phyloP scores from a whole-genome alignment of 2,113 vertebrate genomes.

The Nothobranchius kuhntae region DNA sequence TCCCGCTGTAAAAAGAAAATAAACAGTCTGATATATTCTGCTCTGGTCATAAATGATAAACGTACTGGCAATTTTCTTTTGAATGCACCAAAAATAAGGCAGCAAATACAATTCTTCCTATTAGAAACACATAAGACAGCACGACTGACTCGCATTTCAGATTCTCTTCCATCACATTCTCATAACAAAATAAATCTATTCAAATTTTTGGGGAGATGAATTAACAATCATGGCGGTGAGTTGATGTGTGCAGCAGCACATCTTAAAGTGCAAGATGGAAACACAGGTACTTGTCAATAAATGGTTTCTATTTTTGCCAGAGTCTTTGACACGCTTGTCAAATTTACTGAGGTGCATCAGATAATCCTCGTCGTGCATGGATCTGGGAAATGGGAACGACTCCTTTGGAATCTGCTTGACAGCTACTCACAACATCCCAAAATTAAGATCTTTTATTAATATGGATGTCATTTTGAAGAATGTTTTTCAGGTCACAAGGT shows the following conservation, averaged over 20 bases:
- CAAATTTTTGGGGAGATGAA: conserved; percentile 27
- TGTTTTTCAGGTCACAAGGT: too few species aligned
- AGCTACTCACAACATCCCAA: background rate
- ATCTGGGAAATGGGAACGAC: conserved; percentile 18
- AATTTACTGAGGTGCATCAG: conserved; percentile 40
- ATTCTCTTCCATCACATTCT: conserved; percentile 29
- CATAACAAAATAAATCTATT: conserved; percentile 65
- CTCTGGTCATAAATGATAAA: conserved; percentile 48
- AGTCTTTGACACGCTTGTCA: conserved; percentile 44
- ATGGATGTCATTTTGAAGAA: too few species aligned
- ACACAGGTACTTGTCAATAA: conserved; percentile 44
- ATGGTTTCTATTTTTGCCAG: conserved; percentile 1
- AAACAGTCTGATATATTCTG: conserved; percentile 54
- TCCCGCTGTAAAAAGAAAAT: conserved; percentile 60
- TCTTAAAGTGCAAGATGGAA: conserved; percentile 74
- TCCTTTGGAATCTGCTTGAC: conserved; percentile 1
- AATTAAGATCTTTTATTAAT: too few species aligned
- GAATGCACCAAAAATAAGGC: conserved; percentile 61
- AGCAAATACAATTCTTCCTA: conserved; percentile 61
- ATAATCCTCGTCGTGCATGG: conserved; percentile 38
- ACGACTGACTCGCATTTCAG: conserved; percentile 19
- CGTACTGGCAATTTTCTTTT: conserved; percentile 31
- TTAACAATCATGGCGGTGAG: conserved; percentile 71
- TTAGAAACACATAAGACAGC: conserved; percentile 42
- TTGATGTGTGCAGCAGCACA: conserved; percentile 57